Evolutionary conservation across 2,888 invertebrate species (phyloP), one percentile per base, ranked within the genome.

Genomic region (Dorcus hopei): DNA sequence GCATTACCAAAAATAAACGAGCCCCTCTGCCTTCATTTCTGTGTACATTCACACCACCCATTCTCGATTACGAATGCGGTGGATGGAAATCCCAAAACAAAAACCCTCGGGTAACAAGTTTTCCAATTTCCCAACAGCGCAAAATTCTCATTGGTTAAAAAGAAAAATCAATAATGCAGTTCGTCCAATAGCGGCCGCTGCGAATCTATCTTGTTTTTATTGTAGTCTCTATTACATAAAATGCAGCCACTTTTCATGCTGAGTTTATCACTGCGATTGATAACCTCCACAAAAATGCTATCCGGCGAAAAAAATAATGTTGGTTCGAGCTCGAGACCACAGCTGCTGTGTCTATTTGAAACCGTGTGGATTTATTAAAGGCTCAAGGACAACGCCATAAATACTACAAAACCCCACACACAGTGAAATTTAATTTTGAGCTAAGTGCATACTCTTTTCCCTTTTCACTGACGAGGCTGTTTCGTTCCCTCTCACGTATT

Each of bases 121-220:
- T 45, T 45, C 45, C 45, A 45, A 45, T 45, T 45, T 45, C 45
- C 45, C 45, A 45, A 45, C 45, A 45, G 23, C 45, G 23, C n/a
- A 19, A 19, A 45, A 50, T 51, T 57, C 51, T 33, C 57, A 57
- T 57, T 57, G 57, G 57, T 40, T 40, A 57, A 57, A 57, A 57
- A 47, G 33, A 57, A 57, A 57, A 57, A 57, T 57, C 57, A 57
- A 57, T 57, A 56, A 57, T 57, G 51, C 45, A 45, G 45, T 19
- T 23, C 14, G 14, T 45, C 45, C 45, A 45, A 45, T 45, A 45
- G 45, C 45, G 45, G 23, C 45, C 16, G 45, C 45, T 45, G 19
- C 9, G 16, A 23, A 19, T 16, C 45, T 45, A 23, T 11, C 45
- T 45, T 45, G 19, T 45, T 45, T 45, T 45, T 45, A 45, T 11